Conservation (phyloP, 2,797 vertebrate genomes). For the Sciurus vulgaris region DNA sequence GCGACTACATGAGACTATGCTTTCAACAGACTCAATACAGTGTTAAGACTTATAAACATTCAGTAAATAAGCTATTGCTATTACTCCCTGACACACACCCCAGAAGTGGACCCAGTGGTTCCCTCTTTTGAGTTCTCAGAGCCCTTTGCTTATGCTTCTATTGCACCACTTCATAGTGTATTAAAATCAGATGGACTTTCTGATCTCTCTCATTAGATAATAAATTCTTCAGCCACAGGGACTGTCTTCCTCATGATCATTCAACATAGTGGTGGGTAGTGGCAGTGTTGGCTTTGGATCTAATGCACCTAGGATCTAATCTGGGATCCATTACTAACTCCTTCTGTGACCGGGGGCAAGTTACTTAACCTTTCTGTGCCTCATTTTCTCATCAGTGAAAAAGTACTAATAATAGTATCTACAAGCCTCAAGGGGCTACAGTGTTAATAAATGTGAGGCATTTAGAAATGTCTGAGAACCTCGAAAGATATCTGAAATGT, state of each 20-base stretch:
- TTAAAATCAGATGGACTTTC: neutral
- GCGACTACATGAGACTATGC: neutral
- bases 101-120: neutral
- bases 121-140: neutral
- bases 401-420: neutral
- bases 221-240: neutral
- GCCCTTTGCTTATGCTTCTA: neutral
- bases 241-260: neutral
- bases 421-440: neutral
- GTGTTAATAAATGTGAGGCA: neutral
- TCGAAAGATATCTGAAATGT: neutral
- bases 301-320: neutral
- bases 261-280: neutral
- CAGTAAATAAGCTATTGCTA: neutral
- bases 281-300: neutral
- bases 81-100: neutral
- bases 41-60: neutral
- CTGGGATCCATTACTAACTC: neutral
- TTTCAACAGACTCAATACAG: neutral
- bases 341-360: neutral
- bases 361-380: neutral
- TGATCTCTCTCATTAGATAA: neutral
- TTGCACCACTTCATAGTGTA: neutral
- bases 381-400: slow-evolving; percentile 5
- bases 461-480: neutral